Conservation (phyloP, 2,113 vertebrate species). For the Probosciger aterrimus region DNA sequence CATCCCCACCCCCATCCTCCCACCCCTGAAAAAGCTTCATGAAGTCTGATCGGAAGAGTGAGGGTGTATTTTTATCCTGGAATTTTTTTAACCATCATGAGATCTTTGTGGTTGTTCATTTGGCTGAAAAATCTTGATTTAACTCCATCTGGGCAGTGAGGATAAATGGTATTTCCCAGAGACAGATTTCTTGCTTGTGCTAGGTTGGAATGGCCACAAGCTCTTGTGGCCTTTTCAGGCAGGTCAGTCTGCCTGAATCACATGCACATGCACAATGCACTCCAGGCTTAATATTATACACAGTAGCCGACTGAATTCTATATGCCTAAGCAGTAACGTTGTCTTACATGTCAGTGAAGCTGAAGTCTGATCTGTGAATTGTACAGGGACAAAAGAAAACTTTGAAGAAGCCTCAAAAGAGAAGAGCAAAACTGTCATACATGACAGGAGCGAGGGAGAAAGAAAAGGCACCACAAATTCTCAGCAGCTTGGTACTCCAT, state of each 20-base stretch:
- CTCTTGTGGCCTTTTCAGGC: not conserved
- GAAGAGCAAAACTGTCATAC: not conserved
- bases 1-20: not conserved
- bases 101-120: not conserved
- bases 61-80: not conserved
- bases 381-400: not conserved
- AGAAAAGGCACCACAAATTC: not conserved
- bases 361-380: not conserved
- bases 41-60: not conserved
- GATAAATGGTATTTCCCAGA: not conserved
- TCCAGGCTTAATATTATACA: not conserved
- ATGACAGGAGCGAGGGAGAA: rapidly evolving
- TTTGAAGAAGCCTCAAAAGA: not conserved
- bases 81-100: not conserved
- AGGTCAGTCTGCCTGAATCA: not conserved
- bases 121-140: not conserved
- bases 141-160: not conserved
- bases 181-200: not conserved
- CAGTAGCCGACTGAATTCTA: not conserved
- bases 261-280: not conserved
- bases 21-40: not conserved
- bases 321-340: not conserved
- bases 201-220: not conserved
- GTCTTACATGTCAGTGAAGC: not conserved
- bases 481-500: not conserved